phyloP scores from a whole-genome alignment of 2,113 vertebrate genomes.

The Camelus dromedarius region DNA sequence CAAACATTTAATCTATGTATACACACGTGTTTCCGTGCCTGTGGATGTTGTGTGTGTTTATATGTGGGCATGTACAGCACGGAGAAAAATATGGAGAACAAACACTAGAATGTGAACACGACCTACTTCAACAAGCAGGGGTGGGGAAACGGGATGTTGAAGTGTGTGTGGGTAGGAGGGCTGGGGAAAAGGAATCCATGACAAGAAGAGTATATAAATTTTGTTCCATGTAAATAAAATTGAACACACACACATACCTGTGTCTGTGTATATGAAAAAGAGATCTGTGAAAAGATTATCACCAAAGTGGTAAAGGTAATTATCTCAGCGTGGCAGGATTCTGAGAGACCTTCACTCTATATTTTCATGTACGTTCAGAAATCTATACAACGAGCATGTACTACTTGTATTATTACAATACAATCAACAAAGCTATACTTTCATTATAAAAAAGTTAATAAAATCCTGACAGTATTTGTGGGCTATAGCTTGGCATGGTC shows the following conservation, averaged over 20 bases:
- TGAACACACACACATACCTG: not conserved
- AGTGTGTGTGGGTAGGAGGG: not conserved
- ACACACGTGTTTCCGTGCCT: not conserved
- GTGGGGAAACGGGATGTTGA: not conserved
- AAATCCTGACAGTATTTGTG: not conserved
- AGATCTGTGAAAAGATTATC: not conserved
- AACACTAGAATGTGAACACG: not conserved
- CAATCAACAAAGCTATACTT: not conserved
- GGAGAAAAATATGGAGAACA: not conserved
- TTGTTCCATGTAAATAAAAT: not conserved
- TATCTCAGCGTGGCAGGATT: not conserved
- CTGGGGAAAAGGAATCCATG: not conserved
- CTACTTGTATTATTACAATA: not conserved
- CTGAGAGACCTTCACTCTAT: not conserved
- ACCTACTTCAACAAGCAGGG: not conserved
- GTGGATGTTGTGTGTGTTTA: not conserved
- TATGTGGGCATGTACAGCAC: not conserved
- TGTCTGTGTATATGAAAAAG: not conserved
- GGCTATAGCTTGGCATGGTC: not conserved
- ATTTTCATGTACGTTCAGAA: constrained; percentile 45
- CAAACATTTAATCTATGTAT: not conserved
- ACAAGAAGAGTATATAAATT: not conserved
- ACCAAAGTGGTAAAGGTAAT: not conserved
- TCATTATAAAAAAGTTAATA: not conserved
- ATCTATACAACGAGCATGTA: not conserved